Base-by-base conservation (phyloP, 2,797 vertebrate species). In the Semaprochilodus insignis region DNA sequence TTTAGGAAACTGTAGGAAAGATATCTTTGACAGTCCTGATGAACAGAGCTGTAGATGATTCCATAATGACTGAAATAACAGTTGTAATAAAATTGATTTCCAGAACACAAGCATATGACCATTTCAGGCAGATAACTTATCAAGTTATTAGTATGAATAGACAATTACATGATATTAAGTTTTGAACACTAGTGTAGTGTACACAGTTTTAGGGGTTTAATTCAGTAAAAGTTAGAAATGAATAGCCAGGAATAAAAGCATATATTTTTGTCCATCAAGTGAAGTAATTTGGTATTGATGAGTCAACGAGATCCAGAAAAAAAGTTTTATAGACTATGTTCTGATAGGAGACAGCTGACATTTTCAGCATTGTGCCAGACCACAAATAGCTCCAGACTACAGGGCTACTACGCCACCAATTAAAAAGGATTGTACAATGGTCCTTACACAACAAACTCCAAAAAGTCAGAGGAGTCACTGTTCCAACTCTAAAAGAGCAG, bases 331-430 rank as follows among this genome's bases (percentile, higher is more conserved):
- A 83, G 87, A 82, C 80, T 60, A 81, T 74, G 85, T 90, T 93
- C 90, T 91, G 90, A 93, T 91, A 86, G 83, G 59, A 84, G 93
- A 95, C 94, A 95, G 95, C 94, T 96, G 95, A 93, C 94, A 94
- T 96, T 95, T 95, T 86, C 93, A 95, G 87, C 92, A 93, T 93
- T 92, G 88, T 90, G 89, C 89, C 89, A 91, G 86, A 94, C 94
- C 94, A 92, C 92, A 95, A 95, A 96, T 95, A 95, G 93, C 93
- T 88, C 87, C 89, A 92, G 91, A 94, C 89, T 82, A 78, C 72
- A 81, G 70, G 55, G 76, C 90, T 89, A 90, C 90, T 90, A 90
- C 87, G 90, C 89, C 85, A 92, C 94, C 94, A 95, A 95, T 94
- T 95, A 93, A 93, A 93, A 88, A 83, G 79, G 81, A 86, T 85